A percentile compares a stretch with the other conserved stretches of the same genome.
These are phyloP conservation scores for Pyralis farinalis DNA, from an alignment of 2,888 invertebrate species.

Conservation along the genomic window DNA sequence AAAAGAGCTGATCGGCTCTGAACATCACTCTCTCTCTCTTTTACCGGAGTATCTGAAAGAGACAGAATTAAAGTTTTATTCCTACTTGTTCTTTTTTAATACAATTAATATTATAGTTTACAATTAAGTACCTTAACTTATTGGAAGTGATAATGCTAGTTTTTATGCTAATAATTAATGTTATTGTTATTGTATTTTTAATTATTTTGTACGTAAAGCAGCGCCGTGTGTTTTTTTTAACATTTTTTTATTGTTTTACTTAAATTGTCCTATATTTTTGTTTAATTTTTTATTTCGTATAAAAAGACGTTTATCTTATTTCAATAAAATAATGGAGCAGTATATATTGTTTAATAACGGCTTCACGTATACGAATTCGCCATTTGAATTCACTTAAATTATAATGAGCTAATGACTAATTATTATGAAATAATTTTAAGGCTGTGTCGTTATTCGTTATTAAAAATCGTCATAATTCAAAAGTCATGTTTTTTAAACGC, in stretches of 20 bases:
- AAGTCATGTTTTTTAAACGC: too few species aligned
- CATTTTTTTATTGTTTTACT: conserved; percentile 12
- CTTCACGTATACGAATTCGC: too few species aligned
- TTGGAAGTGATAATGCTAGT: conserved; percentile 24
- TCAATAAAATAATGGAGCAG: too few species aligned
- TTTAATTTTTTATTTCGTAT: too few species aligned
- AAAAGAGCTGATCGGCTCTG: neutral
- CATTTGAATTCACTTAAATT: too few species aligned
- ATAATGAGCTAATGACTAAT: too few species aligned
- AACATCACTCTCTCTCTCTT: conserved; percentile 2
- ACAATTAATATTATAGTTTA: conserved; percentile 11
- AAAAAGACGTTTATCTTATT: too few species aligned
- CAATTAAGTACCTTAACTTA: conserved; percentile 20
- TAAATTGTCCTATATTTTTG: conserved; percentile 7
- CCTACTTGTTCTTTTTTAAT: conserved; percentile 3
- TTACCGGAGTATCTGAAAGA: neutral
- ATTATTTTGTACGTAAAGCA: conserved; percentile 16
- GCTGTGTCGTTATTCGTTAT: too few species aligned
- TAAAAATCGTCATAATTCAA: neutral
- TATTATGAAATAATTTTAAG: too few species aligned
- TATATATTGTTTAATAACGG: neutral
- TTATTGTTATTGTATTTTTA: conserved; percentile 27
- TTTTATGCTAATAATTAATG: conserved; percentile 21
- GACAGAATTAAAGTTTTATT: neutral
- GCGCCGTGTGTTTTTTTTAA: conserved; percentile 9